Evolutionary conservation across 2,888 invertebrate species (phyloP).

Genomic region (Megalurothrips usitatus): DNA sequence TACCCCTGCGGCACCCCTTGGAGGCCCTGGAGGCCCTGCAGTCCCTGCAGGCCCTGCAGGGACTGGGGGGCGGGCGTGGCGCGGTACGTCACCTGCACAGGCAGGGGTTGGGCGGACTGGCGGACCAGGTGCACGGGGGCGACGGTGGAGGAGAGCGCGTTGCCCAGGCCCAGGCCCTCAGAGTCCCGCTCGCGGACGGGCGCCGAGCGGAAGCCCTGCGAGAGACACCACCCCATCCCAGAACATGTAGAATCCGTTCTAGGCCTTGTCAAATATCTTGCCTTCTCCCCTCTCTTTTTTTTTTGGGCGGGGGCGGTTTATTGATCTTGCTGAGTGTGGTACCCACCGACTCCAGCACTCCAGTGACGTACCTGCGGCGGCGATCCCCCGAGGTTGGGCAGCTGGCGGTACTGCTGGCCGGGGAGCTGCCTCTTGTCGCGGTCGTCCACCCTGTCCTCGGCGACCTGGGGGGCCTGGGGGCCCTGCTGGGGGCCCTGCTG

Average conservation of each 20-base stretch:
- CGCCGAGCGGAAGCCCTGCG: constrained; percentile 41
- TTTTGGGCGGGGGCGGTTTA: too few species aligned
- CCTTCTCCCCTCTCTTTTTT: too few species aligned
- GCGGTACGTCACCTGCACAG: constrained; percentile 35
- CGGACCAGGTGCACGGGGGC: constrained; percentile 11
- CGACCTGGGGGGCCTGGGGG: not conserved
- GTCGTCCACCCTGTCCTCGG: constrained; percentile 14
- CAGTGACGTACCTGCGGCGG: constrained; percentile 6
- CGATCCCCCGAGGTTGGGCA: constrained; percentile 1
- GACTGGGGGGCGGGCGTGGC: constrained; percentile 37
- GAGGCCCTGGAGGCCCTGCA: constrained; percentile 31
- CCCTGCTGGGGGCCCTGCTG: not conserved
- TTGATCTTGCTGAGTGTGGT: too few species aligned
- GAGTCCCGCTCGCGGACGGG: constrained; percentile 40
- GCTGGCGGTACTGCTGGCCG: not conserved
- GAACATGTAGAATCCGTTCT: too few species aligned
- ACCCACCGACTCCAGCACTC: too few species aligned
- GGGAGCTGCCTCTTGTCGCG: not conserved
- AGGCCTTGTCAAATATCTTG: too few species aligned
- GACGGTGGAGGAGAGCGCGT: not conserved
- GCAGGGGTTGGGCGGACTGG: constrained; percentile 33
- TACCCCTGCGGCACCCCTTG: not conserved
- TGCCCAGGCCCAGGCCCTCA: constrained; percentile 36
- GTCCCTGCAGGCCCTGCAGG: constrained; percentile 36
- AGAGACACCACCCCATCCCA: constrained; percentile 34